Evolutionary conservation across 2,797 vertebrate species (phyloP), one percentile per base, ranked within the genome.

Genomic region (Steatocranus sp.): DNA sequence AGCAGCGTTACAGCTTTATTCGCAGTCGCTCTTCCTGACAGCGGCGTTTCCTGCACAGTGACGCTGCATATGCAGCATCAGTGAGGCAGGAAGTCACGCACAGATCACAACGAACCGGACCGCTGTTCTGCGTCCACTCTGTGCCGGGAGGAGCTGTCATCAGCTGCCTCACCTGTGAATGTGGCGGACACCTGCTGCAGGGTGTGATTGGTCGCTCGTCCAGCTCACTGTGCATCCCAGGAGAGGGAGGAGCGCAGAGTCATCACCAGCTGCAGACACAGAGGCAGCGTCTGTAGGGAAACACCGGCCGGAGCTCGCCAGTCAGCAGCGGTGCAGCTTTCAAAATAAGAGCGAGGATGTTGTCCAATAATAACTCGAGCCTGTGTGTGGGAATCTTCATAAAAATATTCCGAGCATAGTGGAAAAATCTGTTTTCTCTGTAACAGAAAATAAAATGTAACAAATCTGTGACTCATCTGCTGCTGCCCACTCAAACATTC

Each of bases 31-130:
- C 36, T 1, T 41, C 12, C 34, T 41, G 58, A 38, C 34, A 14
- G 34, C n/a, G 12, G n/a, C 8, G 36, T 66, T 41, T 43, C 63
- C 20, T 25, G 36, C 36, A 17, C 20, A 43, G 5, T 6, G 61
- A 23, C 7, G 7, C 58, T 20, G 11, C 5, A 36, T 36, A 17
- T 20, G 58, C 4, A 1, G 58, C 58, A 2, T 20, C 58, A 6
- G 36, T 1, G 8, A 17, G 14, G 14, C 63, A 68, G 63, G 38
- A 23, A 41, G 63, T 25, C 63, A 17, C n/a, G 36, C 36, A 4
- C 0, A 14, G 14, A 68, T 68, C 11, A 1, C 2, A 6, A 43
- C 4, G 1, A 25, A 43, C 12, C 2, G 2, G 8, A 41, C 3
- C 5, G 54, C 54, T 32, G 54, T 1, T 30, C 53, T 27, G 11